phyloP scores from a whole-genome alignment of 2,113 vertebrate species.

The Terrapene triunguis region DNA sequence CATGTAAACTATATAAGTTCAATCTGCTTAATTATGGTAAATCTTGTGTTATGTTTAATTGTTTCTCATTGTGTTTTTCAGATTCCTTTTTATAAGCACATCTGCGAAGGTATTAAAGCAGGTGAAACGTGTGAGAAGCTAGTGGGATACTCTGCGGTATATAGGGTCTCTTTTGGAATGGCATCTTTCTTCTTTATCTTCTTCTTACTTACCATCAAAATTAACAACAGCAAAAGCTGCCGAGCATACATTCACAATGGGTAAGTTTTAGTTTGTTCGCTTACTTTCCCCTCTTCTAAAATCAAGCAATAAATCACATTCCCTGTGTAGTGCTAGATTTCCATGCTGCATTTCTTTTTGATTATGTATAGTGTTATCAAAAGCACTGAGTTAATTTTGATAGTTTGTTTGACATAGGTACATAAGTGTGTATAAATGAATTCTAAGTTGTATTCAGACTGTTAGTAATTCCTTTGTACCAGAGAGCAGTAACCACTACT shows the following conservation, averaged over 20 bases:
- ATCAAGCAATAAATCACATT: background rate
- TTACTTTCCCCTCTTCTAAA: background rate
- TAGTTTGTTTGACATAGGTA: background rate
- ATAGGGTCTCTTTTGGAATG: slow-evolving; percentile 98
- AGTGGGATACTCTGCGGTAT: slow-evolving; percentile 95
- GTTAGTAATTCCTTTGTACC: background rate
- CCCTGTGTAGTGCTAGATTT: background rate
- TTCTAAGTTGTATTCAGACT: background rate
- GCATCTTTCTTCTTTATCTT: slow-evolving; percentile 96
- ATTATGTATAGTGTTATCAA: background rate
- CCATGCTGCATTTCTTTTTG: background rate
- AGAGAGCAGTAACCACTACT: background rate
- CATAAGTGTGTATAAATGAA: background rate
- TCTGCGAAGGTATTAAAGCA: slow-evolving; percentile 90
- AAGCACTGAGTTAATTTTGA: background rate
- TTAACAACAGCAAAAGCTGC: slow-evolving; percentile 90
- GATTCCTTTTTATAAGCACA: slow-evolving; percentile 89
- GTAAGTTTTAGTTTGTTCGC: slow-evolving; percentile 74
- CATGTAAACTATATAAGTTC: rapidly evolving
- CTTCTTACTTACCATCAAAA: slow-evolving; percentile 87
- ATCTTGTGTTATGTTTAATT: background rate
- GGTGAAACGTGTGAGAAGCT: slow-evolving; percentile 90
- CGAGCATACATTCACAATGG: slow-evolving; percentile 95
- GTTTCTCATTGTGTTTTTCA: slow-evolving; percentile 58
- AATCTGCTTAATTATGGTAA: background rate